Percentiles rank a stretch among this genome's conserved stretches.
Evolutionary conservation across 2,888 invertebrate species (phyloP).

Genomic region (Uropetala carovei): DNA sequence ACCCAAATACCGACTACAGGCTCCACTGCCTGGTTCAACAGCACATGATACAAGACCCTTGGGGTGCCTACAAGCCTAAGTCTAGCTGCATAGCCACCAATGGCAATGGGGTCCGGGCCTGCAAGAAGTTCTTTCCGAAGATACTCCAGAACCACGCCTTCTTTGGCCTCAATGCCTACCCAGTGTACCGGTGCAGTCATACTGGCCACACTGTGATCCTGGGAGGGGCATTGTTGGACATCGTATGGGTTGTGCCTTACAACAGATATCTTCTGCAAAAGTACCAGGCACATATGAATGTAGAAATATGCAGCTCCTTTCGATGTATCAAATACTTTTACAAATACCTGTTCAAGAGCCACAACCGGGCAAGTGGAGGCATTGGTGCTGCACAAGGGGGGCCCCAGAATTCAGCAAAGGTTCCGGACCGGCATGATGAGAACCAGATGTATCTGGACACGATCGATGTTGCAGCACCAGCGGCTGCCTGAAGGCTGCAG

Average conservation of each 20-base stretch:
- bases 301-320: too few relatives aligned
- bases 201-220: not conserved
- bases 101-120: not conserved
- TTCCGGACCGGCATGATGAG: not conserved
- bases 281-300: not conserved
- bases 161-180: not conserved
- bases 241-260: not conserved
- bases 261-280: not conserved
- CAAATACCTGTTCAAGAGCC: slow-evolving; percentile 11
- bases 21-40: too few relatives aligned
- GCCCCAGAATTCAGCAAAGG: not conserved
- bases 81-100: not conserved
- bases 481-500: not conserved
- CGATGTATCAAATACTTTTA: not conserved
- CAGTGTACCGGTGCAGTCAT: not conserved
- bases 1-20: too few relatives aligned
- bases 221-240: not conserved
- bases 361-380: not conserved
- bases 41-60: not conserved
- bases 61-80: not conserved
- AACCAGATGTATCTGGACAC: not conserved
- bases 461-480: not conserved
- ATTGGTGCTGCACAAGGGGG: not conserved
- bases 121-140: too few relatives aligned
- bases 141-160: not conserved